These are phyloP conservation scores for Theristicus caerulescens DNA, from an alignment of 2,113 vertebrate species.

Conservation along the genomic window DNA sequence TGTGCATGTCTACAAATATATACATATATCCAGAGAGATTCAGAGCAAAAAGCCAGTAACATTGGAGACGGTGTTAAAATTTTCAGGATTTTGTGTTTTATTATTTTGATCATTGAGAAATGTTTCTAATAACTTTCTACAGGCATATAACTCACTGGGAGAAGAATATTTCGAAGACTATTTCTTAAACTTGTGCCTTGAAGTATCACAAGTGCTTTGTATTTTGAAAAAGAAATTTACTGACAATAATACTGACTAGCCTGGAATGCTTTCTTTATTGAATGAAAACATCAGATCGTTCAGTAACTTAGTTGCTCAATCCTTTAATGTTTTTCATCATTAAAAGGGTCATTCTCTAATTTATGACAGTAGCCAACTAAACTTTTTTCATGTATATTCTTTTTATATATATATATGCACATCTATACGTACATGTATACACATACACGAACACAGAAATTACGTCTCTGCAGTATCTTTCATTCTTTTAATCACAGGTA, in stretches of 20 bases:
- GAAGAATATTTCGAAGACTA: background rate
- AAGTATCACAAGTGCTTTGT: background rate
- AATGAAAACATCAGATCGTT: background rate
- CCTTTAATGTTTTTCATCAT: background rate
- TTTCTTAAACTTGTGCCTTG: background rate
- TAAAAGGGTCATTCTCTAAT: background rate
- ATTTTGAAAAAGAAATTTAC: background rate
- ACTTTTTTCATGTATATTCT: background rate
- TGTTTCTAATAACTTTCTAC: background rate
- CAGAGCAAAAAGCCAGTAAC: background rate
- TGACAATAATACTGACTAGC: background rate
- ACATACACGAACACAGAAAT: background rate
- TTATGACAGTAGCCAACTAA: background rate
- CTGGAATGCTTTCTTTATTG: background rate
- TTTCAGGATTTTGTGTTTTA: background rate
- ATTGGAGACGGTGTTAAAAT: background rate
- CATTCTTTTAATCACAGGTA: background rate
- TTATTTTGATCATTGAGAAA: background rate
- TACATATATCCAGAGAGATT: background rate
- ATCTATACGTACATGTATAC: background rate
- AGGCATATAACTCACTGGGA: background rate
- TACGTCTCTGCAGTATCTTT: background rate
- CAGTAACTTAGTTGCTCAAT: background rate
- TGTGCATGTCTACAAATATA: background rate
- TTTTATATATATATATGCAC: background rate